Base-by-base conservation (phyloP, 2,888 invertebrate species). In the Hedychridium roseum region DNA sequence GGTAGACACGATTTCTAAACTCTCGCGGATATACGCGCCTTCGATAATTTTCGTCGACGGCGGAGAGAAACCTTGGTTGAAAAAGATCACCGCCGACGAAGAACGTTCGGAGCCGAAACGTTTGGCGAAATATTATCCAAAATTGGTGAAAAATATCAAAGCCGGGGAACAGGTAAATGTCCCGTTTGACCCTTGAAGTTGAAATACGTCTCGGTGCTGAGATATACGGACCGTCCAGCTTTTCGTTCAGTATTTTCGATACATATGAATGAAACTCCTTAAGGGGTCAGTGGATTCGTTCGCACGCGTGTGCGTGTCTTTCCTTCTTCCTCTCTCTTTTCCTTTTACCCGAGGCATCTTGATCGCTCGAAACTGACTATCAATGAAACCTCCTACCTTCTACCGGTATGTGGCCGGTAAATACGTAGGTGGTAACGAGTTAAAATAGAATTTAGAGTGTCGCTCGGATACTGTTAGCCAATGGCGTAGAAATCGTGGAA, bases 41-140 rank as follows among this genome's bases (percentile, higher is more conserved):
- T 85, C 90, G 0, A 80, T 93, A 1, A 85, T 92, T 50, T 84
- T 87, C 54, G 83, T 92, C 15, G 86, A 88, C 3, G 81, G 83
- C 34, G 87, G 83, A 1, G 89, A 90, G 48, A 86, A 84, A 66
- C 81, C 88, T 54, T 92, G 89, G 79, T 86, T 85, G 54, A 88
- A 86, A 61, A 86, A 84, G 71, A 83, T 88, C 2, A 86, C 88
- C 0, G 80, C 82, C 51, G 82, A 83, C 32, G 87, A 89, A 56
- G 85, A 84, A 74, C 76, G 82, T 14, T 75, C 82, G 9, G 86
- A 90, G 57, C 91, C 91, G 0, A 89, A 87, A 60, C 81, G 88
- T 39, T 77, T 92, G 21, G 86, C 86, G 39, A 86, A 83, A 65
- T 84, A 87, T 39, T 80, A 92, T 42, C 84, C 83, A 9, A 90